Base-by-base conservation (phyloP, 2,888 invertebrate genomes). In the Torymus aiolomorphi region DNA sequence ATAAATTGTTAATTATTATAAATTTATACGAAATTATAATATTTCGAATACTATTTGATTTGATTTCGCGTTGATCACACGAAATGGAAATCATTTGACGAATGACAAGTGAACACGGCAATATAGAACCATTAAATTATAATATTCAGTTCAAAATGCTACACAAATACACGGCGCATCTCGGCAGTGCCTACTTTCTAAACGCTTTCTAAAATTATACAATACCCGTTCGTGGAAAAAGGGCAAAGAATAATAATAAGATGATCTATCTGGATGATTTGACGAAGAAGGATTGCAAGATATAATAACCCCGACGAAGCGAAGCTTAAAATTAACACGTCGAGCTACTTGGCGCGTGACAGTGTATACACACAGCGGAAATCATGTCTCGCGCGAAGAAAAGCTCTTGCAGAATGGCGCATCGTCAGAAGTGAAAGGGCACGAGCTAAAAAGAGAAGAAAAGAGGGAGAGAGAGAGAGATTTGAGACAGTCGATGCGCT, bases 271-370 rank as follows among this genome's bases (percentile, higher is more conserved):
- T 24, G 63, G 54, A 42, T 18, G 52, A 76, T 70, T 56, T 14
- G 63, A 24, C 61, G 61, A 31, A 31, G 62, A 69, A 69, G 61
- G 54, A 69, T 61, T 42, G 61, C 69, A 16, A 62, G 69, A n/a
- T 42, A n/a, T 69, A 69, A 56, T 52, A 69, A 2, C 49, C 54
- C 1, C 4, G 0, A 1, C 31, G 18, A 2, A 56, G 51, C 16
- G 20, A 66, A 61, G 59, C 52, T 78, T 63, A 59, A 78, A 78
- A 78, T 78, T 78, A 78, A 72, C 78, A 72, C 78, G 72, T 66
- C 66, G 78, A 66, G 63, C 78, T 78, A 78, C 73, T 78, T 78
- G 73, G 66, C 42, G 72, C 78, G 16, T 78, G 78, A 73, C 73
- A 61, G 73, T n/a, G 24, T 24, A 13, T 14, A 18, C 31, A 61